Evolutionary conservation across 1,140 invertebrate species (phyloP).

Genomic region (Drosophila melanogaster): Release_6_plus_ISO1_MT NC_004354.4:17280501-17281000

Average conservation of each 20-base stretch:
- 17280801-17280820: slow-evolving; percentile 40
- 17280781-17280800: slow-evolving; percentile 38
- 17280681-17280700: slow-evolving; percentile 21
- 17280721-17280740: slow-evolving; percentile 64
- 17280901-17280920: slow-evolving; percentile 35
- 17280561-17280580: slow-evolving; percentile 47
- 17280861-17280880: slow-evolving; percentile 67
- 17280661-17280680: slow-evolving; percentile 20
- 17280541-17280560: slow-evolving; percentile 42
- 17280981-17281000: too few species aligned
- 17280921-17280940: slow-evolving; percentile 24
- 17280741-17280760: slow-evolving; percentile 9
- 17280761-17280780: slow-evolving; percentile 4
- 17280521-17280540: slow-evolving; percentile 16
- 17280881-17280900: slow-evolving; percentile 36
- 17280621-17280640: slow-evolving; percentile 35
- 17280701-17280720: slow-evolving; percentile 21
- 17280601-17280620: slow-evolving; percentile 37
- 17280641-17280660: slow-evolving; percentile 57
- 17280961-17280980: not conserved
- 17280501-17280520: slow-evolving; percentile 55
- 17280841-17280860: slow-evolving; percentile 78
- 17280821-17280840: slow-evolving; percentile 71
- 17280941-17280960: slow-evolving; percentile 43
- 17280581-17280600: slow-evolving; percentile 39